These are phyloP conservation scores for Upupa epops DNA, from an alignment of 2,113 vertebrate genomes.

Conservation along the genomic window DNA sequence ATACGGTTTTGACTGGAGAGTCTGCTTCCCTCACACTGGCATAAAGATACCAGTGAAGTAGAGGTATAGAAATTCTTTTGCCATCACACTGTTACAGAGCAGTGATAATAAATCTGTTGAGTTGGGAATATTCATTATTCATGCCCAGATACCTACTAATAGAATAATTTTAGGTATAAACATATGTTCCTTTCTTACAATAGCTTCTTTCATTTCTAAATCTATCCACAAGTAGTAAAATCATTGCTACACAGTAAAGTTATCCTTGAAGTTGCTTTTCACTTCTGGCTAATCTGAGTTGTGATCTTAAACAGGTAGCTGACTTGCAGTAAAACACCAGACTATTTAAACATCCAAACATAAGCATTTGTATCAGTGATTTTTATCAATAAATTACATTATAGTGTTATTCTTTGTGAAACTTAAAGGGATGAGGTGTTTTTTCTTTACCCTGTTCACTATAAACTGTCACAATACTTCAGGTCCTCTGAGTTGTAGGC, in stretches of 20 bases:
- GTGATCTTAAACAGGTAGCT: background rate
- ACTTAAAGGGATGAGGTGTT: background rate
- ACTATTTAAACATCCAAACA: background rate
- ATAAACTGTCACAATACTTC: background rate
- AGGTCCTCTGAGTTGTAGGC: background rate
- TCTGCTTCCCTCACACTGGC: background rate
- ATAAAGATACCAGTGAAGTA: background rate
- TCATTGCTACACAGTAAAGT: background rate
- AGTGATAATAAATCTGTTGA: background rate
- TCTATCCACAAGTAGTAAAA: background rate
- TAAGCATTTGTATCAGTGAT: background rate
- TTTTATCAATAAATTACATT: slow-evolving; percentile 2
- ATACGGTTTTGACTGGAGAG: background rate
- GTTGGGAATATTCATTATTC: background rate
- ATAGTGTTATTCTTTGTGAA: background rate
- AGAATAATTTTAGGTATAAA: background rate
- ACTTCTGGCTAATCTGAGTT: background rate
- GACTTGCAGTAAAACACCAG: background rate
- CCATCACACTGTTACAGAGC: background rate
- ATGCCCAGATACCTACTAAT: background rate
- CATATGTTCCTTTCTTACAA: background rate
- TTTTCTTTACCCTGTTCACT: background rate
- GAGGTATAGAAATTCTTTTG: background rate
- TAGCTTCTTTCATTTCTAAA: background rate
- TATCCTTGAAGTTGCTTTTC: background rate